Evolutionary conservation across 2,888 invertebrate genomes (phyloP), one percentile per base, ranked within the genome.

Genomic region (Adela reaumurella): DNA sequence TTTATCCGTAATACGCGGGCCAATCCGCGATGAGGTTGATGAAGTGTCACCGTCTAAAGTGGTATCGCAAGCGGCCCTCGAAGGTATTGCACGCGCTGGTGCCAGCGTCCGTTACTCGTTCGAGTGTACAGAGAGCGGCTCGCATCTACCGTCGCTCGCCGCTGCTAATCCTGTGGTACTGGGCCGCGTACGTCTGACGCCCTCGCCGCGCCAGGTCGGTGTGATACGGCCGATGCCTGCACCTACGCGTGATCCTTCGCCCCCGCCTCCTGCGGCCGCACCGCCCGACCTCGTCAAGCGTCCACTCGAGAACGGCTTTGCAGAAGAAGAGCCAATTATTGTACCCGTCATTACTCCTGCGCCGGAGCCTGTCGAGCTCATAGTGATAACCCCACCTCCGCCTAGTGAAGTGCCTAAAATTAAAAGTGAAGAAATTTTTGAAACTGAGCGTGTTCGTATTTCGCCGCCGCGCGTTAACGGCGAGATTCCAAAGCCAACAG

Each of bases 11-110:
- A 16, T 16, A 3, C 46, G 59, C 43, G 50, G 50, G 3, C 54
- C 59, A 16, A 62, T 63, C 50, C 57, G 57, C 49, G 63, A 58
- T 47, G 63, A 65, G 47, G 54, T 60, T 11, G 68, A 63, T 48
- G 55, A 55, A 3, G 56, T 68, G 19, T 65, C 64, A 45, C 62
- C 70, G 45, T 79, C 76, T 14, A 35, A 35, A 54, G 65, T 61
- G 43, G 79, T 84, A 58, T 81, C 85, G 8, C 82, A 81, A 57
- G 68, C 77, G n/a, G 84, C 87, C 10, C 67, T 86, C 47, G 86
- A 86, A 61, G 83, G 85, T 57, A 88, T 88, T 59, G 81, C 86
- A 28, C 85, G 83, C 64, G 87, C 86, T 50, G 86, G 88, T n/a
- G 81, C 80, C 49, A 82, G 84, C 17, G 77, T 86, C 57, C 83